Percentiles rank a stretch among this genome's conserved stretches.
Conservation (phyloP, 35 echinoderm and acorn worm species). For the Ophiothrix spiculata region DNA sequence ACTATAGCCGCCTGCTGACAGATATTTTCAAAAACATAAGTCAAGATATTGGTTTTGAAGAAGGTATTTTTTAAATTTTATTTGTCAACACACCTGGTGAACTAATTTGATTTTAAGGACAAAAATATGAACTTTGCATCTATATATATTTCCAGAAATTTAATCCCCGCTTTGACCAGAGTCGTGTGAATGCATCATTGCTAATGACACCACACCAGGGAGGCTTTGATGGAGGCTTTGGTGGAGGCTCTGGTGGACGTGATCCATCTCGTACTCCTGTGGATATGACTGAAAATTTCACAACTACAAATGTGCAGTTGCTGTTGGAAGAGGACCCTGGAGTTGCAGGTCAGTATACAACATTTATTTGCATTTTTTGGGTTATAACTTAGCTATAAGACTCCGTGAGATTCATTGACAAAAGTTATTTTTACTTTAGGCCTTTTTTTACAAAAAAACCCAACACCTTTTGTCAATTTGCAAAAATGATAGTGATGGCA, state of each 20-base stretch:
- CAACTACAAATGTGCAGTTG: slow-evolving; percentile 55
- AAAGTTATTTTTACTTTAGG: too few species aligned
- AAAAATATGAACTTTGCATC: background rate
- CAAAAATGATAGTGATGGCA: too few species aligned
- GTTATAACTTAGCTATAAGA: too few species aligned
- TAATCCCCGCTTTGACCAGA: slow-evolving; percentile 28
- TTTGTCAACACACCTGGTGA: too few species aligned
- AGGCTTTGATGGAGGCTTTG: too few species aligned
- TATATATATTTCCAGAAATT: slow-evolving; percentile 2
- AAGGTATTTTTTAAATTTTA: too few species aligned
- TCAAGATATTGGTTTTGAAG: too few species aligned
- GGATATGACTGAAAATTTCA: slow-evolving; percentile 32
- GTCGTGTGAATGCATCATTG: slow-evolving; percentile 4
- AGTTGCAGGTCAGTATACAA: slow-evolving; percentile 70
- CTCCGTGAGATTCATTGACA: too few species aligned
- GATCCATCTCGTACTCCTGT: background rate
- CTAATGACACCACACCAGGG: slow-evolving; percentile 3
- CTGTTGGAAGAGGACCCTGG: slow-evolving; percentile 90
- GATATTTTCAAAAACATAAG: background rate
- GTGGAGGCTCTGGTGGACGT: background rate
- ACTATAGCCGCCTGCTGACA: background rate
- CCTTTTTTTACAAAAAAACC: too few species aligned
- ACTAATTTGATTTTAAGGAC: background rate
- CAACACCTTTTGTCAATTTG: too few species aligned
- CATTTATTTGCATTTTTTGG: too few species aligned